Percentiles rank a stretch among this genome's conserved stretches.
These are phyloP conservation scores for Actias luna DNA, from an alignment of 2,888 invertebrate species.

Conservation along the genomic window DNA sequence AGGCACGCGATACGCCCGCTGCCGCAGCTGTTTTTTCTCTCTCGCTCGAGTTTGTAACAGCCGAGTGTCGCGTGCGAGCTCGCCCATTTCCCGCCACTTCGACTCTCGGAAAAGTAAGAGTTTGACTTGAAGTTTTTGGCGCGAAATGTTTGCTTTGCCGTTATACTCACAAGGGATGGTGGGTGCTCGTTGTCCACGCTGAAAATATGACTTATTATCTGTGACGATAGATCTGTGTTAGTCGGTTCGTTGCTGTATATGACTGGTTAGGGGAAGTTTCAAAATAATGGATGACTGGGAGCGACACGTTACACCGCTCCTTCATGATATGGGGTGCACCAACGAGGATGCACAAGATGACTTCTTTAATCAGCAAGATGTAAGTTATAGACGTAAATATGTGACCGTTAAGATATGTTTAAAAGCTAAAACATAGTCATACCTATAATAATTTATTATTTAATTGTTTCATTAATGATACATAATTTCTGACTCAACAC, in stretches of 20 bases:
- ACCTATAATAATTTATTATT: neutral
- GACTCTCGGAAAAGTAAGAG: constrained; percentile 52
- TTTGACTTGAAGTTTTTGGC: constrained; percentile 68
- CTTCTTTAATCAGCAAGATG: constrained; percentile 83
- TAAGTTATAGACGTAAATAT: constrained; percentile 53
- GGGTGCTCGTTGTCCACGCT: constrained; percentile 51
- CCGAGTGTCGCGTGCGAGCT: constrained; percentile 71
- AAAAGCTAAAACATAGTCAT: too few relatives aligned
- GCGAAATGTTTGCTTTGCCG: constrained; percentile 61
- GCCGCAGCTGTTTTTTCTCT: constrained; percentile 72
- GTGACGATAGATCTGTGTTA: constrained; percentile 66
- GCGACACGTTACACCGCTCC: constrained; percentile 81
- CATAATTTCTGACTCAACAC: neutral
- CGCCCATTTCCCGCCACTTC: constrained; percentile 70
- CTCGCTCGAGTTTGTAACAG: constrained; percentile 71
- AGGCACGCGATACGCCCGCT: constrained; percentile 74
- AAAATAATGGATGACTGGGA: constrained; percentile 82
- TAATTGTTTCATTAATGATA: neutral
- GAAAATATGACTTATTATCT: constrained; percentile 53
- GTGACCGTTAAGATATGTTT: neutral
- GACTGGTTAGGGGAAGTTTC: constrained; percentile 49
- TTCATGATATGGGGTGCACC: constrained; percentile 82
- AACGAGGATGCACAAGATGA: constrained; percentile 80
- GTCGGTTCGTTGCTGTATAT: constrained; percentile 46
- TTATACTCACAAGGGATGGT: constrained; percentile 37